Evolutionary conservation across 2,888 invertebrate species (phyloP), one percentile per base, ranked within the genome.

Genomic region (Pandemis heparana): DNA sequence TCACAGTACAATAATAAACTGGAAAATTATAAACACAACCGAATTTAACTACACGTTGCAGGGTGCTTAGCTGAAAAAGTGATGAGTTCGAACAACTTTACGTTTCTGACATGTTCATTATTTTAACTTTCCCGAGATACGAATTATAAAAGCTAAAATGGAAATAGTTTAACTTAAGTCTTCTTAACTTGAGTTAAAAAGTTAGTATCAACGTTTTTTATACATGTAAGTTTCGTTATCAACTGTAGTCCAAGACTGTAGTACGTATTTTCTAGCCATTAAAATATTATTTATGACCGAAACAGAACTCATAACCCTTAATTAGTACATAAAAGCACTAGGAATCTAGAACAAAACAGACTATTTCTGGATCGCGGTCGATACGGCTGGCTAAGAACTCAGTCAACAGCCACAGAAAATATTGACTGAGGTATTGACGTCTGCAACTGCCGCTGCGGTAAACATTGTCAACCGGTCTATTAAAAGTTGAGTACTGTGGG

Each of bases 381-480:
- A 73, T 51, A 59, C 63, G 63, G 23, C 23, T 23, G 14, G n/a
- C 14, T 8, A 63, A 46, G 14, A 5, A 16, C 23, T 46, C 43
- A 18, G 41, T 62, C 18, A 43, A 23, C 62, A 3, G 18, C 60
- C 10, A 7, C 41, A 5, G 48, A 46, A 46, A 64, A 48, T 69
- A 69, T 73, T 73, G 73, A 68, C 56, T 38, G 18, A 68, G 5
- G 46, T 60, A 69, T 68, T 73, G 73, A 73, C 73, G 73, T 51
- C 48, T 38, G 14, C 14, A 14, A 46, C 46, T 7, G 16, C 16
- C 12, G n/a, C 12, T 18, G 10, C 23, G 8, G 63, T 23, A 12
- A 63, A 46, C 46, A 63, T 63, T 63, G 14, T 63, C 63, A 46
- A 63, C 14, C 8, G 0, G 14, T 18, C 62, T 12, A 62, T 62